A percentile compares a stretch with the other conserved stretches of the same genome.
Conservation (phyloP, 2,797 vertebrate species). For the Manis crassicaudata region DNA sequence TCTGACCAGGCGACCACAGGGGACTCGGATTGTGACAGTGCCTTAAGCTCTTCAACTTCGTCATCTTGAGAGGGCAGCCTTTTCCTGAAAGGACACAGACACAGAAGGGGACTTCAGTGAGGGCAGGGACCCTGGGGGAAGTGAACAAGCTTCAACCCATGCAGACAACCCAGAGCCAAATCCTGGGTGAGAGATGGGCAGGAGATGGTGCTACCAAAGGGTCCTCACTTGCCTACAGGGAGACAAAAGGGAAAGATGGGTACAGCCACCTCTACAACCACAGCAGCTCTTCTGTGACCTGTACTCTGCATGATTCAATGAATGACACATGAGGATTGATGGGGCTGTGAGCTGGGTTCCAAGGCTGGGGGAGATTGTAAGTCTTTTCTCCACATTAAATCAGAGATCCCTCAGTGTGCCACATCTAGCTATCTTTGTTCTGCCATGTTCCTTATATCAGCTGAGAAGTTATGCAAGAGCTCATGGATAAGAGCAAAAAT, state of each 20-base stretch:
- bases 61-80: conserved; percentile 74
- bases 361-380: not conserved
- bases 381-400: not conserved
- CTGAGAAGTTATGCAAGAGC: not conserved
- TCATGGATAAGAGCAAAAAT: not conserved
- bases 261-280: not conserved
- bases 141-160: not conserved
- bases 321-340: not conserved
- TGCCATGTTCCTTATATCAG: not conserved
- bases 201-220: not conserved
- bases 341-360: not conserved
- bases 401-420: not conserved
- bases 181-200: not conserved
- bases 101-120: not conserved
- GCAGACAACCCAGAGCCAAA: not conserved
- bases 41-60: conserved; percentile 80
- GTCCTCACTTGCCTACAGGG: not conserved
- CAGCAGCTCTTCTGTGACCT: not conserved
- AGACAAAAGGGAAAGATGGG: not conserved
- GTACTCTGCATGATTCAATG: not conserved
- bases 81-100: conserved; percentile 68
- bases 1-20: conserved; percentile 85
- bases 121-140: not conserved
- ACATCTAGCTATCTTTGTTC: not conserved
- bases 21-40: conserved; percentile 63